Percentiles rank a stretch among this genome's conserved stretches.
phyloP scores from a whole-genome alignment of 2,113 vertebrate species.

The Grallaria varia region DNA sequence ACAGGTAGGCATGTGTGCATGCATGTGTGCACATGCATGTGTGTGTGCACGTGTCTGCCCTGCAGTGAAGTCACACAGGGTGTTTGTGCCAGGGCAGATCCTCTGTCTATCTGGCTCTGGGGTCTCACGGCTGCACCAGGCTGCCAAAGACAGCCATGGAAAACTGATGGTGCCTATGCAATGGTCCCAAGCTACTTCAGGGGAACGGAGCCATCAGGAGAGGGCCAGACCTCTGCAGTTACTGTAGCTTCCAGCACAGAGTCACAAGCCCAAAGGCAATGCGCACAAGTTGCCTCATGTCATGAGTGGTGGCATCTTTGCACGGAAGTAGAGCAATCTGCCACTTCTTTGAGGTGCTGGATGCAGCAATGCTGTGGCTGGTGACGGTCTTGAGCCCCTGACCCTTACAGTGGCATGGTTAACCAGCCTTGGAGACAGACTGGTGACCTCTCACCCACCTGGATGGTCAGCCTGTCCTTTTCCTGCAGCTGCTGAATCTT shows the following conservation, averaged over 20 bases:
- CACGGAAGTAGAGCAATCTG: background rate
- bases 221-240: background rate
- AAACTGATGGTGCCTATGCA: fast-evolving
- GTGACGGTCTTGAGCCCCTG: background rate
- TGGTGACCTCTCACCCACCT: background rate
- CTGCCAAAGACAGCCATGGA: background rate
- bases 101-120: fast-evolving
- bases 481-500: background rate
- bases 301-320: background rate
- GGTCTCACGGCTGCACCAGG: background rate
- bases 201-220: background rate
- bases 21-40: fast-evolving
- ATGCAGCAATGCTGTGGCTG: background rate
- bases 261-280: background rate
- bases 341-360: background rate
- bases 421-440: background rate
- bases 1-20: background rate
- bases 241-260: background rate
- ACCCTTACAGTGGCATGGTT: background rate
- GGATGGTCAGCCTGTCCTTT: background rate
- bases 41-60: background rate
- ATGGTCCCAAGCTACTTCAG: background rate
- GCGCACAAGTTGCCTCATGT: background rate
- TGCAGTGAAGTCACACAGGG: background rate
- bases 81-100: background rate